phyloP scores from a whole-genome alignment of 2,888 invertebrate genomes.

The Trisateles emortualis region DNA sequence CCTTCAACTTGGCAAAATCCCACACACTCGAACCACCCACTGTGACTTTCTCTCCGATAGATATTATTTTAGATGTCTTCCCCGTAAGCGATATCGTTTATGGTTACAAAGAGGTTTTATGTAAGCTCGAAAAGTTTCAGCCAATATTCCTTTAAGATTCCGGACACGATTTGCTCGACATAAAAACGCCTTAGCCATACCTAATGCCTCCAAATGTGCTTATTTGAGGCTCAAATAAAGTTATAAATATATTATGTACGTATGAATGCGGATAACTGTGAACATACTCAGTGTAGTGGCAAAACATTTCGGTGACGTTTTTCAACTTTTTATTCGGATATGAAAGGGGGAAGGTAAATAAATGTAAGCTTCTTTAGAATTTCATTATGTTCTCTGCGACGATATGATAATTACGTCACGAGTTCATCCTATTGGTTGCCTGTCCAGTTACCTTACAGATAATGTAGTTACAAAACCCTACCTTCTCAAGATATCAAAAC shows the following conservation, averaged over 20 bases:
- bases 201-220: constrained; percentile 64
- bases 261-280: constrained; percentile 31
- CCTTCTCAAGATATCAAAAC: no score
- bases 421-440: no score
- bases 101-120: constrained; percentile 50
- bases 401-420: no score
- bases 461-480: no score
- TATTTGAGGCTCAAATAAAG: constrained; percentile 55
- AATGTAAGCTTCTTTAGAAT: no score
- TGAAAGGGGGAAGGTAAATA: no score
- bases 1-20: not conserved
- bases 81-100: constrained; percentile 51
- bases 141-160: constrained; percentile 61
- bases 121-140: constrained; percentile 60
- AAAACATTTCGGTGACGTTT: constrained; percentile 19
- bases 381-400: not conserved
- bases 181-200: constrained; percentile 63
- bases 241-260: constrained; percentile 47
- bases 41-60: constrained; percentile 35
- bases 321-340: not conserved
- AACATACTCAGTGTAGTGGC: constrained; percentile 20
- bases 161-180: constrained; percentile 62
- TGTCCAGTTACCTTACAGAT: no score
- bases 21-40: constrained; percentile 12
- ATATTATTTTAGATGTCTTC: constrained; percentile 59